phyloP scores from a whole-genome alignment of 2,113 vertebrate species.

The Ageneiosus marmoratus region DNA sequence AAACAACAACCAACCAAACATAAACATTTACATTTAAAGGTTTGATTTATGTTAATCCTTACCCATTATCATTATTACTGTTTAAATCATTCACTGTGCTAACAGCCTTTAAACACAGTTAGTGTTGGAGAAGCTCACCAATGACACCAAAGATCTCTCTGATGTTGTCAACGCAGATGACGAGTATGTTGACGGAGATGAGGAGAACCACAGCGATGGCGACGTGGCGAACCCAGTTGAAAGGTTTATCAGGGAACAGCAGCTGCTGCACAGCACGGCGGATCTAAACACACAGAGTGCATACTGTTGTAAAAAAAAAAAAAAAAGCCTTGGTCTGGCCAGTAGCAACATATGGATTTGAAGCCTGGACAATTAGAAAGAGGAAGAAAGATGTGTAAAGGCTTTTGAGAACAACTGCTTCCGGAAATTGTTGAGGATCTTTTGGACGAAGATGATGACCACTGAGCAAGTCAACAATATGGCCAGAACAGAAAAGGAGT shows the following conservation, averaged over 20 bases:
- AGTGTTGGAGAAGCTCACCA: constrained; percentile 61
- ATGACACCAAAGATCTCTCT: constrained; percentile 83
- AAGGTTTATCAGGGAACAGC: constrained; percentile 76
- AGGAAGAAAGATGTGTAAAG: no score
- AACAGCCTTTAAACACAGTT: background rate
- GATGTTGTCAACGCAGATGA: constrained; percentile 83
- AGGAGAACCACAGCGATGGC: constrained; percentile 76
- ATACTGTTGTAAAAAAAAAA: background rate
- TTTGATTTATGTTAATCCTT: background rate
- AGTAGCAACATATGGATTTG: no score
- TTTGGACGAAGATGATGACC: no score
- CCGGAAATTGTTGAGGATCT: no score
- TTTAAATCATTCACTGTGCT: background rate
- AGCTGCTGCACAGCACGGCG: constrained; percentile 78
- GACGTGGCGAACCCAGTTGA: constrained; percentile 78
- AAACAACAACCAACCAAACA: no score
- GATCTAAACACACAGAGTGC: constrained; percentile 66
- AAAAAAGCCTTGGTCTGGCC: no score
- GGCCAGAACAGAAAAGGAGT: no score
- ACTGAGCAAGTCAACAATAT: no score
- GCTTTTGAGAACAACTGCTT: no score
- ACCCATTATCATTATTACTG: background rate
- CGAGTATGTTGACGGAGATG: constrained; percentile 77
- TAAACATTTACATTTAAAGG: background rate
- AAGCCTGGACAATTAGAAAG: no score